phyloP scores from a whole-genome alignment of 2,797 vertebrate species.

The Coracias cyanogaster region DNA sequence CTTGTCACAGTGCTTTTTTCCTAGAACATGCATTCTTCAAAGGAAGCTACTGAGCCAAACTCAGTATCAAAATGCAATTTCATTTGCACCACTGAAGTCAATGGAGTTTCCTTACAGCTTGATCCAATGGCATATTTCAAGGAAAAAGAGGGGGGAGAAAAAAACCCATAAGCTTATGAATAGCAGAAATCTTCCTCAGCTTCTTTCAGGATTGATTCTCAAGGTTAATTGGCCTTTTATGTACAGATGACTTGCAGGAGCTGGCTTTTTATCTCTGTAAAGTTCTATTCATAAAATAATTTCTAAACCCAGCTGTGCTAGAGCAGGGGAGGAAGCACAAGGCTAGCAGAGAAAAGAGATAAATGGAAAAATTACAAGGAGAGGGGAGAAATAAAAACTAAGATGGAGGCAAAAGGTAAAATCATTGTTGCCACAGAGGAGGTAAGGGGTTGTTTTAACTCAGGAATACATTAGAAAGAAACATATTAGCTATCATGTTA shows the following conservation, averaged over 20 bases:
- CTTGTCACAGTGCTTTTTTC: not conserved
- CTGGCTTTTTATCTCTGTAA: constrained; percentile 1
- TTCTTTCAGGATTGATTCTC: constrained; percentile 9
- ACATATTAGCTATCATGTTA: not conserved
- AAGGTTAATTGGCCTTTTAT: constrained; percentile 54
- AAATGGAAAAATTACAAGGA: not conserved
- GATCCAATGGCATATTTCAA: not conserved
- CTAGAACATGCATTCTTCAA: not conserved
- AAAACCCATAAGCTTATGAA: not conserved
- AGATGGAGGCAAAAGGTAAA: not conserved
- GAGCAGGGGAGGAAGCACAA: not conserved
- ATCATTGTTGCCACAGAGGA: not conserved
- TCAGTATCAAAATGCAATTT: constrained; percentile 16
- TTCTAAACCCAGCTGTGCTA: not conserved
- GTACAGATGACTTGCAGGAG: not conserved
- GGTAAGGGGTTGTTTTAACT: not conserved
- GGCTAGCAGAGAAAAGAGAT: not conserved
- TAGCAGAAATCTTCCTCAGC: not conserved
- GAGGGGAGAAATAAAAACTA: not conserved
- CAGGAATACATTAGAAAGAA: not conserved
- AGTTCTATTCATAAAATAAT: not conserved
- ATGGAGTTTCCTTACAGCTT: not conserved
- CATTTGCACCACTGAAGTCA: not conserved
- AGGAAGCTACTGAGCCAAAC: not conserved
- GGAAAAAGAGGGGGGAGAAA: not conserved